These are phyloP conservation scores for Helarctos malayanus DNA, from an alignment of 2,797 vertebrate species.

Conservation along the genomic window DNA sequence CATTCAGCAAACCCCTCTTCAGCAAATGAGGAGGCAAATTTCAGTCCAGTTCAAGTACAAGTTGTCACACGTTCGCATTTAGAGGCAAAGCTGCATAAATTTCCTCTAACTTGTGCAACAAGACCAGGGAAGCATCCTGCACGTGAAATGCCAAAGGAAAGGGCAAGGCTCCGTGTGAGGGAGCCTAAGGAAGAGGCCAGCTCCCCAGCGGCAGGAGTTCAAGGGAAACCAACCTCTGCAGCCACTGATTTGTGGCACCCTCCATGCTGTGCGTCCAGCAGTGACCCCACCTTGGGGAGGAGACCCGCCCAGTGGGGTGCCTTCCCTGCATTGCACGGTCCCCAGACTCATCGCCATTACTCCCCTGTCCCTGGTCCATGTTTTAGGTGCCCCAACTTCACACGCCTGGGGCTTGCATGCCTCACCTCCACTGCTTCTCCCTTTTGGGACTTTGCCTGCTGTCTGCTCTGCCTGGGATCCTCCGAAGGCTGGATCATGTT, in stretches of 20 bases:
- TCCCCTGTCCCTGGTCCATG: not conserved
- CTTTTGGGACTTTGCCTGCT: not conserved
- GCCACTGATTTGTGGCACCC: not conserved
- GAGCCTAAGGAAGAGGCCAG: not conserved
- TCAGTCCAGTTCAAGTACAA: not conserved
- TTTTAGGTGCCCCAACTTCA: not conserved
- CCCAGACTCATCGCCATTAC: not conserved
- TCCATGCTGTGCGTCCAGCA: rapidly evolving
- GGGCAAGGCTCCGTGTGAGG: not conserved
- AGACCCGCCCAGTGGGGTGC: rapidly evolving
- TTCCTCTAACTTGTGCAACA: not conserved
- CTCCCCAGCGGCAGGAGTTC: not conserved
- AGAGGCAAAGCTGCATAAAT: not conserved
- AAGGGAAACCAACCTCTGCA: not conserved
- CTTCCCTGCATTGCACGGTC: rapidly evolving
- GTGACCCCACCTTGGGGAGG: rapidly evolving
- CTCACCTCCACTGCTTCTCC: not conserved
- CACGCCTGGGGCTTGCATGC: no score
- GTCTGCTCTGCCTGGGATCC: not conserved
- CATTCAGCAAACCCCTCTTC: not conserved
- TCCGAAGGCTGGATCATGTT: not conserved
- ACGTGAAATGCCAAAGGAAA: not conserved
- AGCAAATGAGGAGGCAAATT: not conserved
- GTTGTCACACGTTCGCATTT: not conserved
- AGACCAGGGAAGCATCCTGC: not conserved